Conservation (phyloP, 2,113 vertebrate genomes). For the Lota lota region DNA sequence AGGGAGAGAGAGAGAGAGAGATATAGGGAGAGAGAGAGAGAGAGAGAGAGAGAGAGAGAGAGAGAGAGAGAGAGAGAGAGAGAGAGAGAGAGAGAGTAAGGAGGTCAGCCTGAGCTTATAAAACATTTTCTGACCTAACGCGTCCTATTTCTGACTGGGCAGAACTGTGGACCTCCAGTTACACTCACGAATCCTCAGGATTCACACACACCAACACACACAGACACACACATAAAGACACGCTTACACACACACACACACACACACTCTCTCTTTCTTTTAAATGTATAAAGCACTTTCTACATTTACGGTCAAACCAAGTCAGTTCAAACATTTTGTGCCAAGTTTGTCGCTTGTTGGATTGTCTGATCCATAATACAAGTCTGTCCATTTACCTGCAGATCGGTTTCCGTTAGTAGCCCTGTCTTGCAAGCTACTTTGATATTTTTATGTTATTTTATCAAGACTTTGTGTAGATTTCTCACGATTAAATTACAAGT, state of each 20-base stretch:
- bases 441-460: too few relatives aligned
- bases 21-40: constrained; percentile 20
- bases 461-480: too few relatives aligned
- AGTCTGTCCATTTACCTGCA: too few relatives aligned
- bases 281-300: too few relatives aligned
- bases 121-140: constrained; percentile 70
- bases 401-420: too few relatives aligned
- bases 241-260: constrained; percentile 9
- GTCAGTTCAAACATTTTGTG: too few relatives aligned
- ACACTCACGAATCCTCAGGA: constrained; percentile 49
- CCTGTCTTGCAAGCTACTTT: too few relatives aligned
- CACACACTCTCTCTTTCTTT: background rate
- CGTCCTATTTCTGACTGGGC: constrained; percentile 71
- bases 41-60: constrained; percentile 24
- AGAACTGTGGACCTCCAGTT: constrained; percentile 51
- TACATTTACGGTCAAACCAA: background rate
- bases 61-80: constrained; percentile 17
- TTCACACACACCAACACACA: constrained; percentile 31
- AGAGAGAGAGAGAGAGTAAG: constrained; percentile 48
- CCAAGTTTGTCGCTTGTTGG: too few relatives aligned
- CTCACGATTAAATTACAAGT: too few relatives aligned
- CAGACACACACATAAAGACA: constrained; percentile 16
- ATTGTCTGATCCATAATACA: too few relatives aligned
- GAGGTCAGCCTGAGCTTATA: constrained; percentile 73
- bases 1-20: constrained; percentile 16